Conservation (phyloP, 23 tunicate species). For the Aplidium turbinatum region DNA sequence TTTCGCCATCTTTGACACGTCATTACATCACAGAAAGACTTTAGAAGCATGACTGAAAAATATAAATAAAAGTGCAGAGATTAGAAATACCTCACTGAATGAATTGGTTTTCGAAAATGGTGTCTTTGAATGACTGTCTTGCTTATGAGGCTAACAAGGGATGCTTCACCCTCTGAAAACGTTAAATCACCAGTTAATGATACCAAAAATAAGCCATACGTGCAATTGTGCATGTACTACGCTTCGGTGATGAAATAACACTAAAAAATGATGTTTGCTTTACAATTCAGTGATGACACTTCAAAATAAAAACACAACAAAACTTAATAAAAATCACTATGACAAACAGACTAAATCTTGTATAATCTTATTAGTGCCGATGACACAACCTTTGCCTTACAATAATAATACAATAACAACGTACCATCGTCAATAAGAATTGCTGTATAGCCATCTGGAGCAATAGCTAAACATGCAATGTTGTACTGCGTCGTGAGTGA, state of each 20-base stretch:
- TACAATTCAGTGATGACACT: no score
- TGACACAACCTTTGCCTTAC: neutral
- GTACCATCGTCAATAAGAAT: constrained; percentile 79
- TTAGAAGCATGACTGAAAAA: neutral
- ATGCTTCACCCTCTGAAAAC: constrained; percentile 61
- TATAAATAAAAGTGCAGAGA: neutral
- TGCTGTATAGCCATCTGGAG: constrained; percentile 68
- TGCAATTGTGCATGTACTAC: neutral
- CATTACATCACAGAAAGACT: neutral
- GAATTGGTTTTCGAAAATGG: constrained; percentile 65
- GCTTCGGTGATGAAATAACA: no score
- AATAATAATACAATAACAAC: neutral
- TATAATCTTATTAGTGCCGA: neutral
- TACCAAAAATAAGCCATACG: neutral
- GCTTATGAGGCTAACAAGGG: constrained; percentile 69
- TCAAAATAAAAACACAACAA: no score
- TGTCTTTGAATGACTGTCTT: constrained; percentile 56
- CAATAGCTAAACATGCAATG: constrained; percentile 65
- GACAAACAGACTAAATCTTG: neutral
- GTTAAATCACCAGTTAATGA: no score
- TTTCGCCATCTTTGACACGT: neutral
- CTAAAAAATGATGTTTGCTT: no score
- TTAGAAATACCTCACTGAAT: constrained; percentile 49
- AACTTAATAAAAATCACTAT: neutral
- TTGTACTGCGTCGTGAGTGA: constrained; percentile 66